Evolutionary conservation across 1,140 invertebrate species (phyloP), one percentile per base, ranked within the genome.

Genomic region (Diplogasteroides magnus): DNA sequence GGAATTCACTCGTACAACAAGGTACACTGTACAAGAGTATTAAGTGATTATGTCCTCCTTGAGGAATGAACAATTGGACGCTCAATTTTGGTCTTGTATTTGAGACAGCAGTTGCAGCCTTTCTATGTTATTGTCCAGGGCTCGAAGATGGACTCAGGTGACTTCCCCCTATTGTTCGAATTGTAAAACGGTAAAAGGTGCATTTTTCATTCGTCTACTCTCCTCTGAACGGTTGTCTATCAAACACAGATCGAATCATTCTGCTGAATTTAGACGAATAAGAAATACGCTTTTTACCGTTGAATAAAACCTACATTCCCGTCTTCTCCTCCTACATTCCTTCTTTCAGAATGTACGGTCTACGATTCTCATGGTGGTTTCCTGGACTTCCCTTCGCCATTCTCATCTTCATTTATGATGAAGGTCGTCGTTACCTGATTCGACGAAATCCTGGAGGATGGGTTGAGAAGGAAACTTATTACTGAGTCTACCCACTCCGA

Each of bases 401-500:
- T 83, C 87, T 92, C 74, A 96, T 98, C 86, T 97, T 97, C 87
- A 89, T 97, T 84, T 98, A 97, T 87, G 95, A 98, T 86, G 86
- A 87, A 75, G 72, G 74, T 62, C 77, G 86, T 64, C 84, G 84
- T 66, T 84, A 78, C 74, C 75, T 85, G 61, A 75, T 87, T 31
- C 79, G 86, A 55, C 73, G 79, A 58, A 82, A 81, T 62, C 85
- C 85, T 15, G 85, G 86, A 59, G 84, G 86, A 58, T 87, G 84
- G 82, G 82, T 87, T 25, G 85, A 87, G 75, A 69, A 74, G 62
- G 86, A 87, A 77, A 87, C 86, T 37, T 86, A 86, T 74, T 87
- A 87, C 78, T 87, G 84, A 93, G 0, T 56, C 48, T 56, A 14
- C 13, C 48, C 48, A n/a, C n/a, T n/a, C n/a, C n/a, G n/a, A n/a